These are phyloP conservation scores for Dysidea cf. avara DNA, from an alignment of 37 sponge, comb jelly and placozoan species.

Conservation along the genomic window DNA sequence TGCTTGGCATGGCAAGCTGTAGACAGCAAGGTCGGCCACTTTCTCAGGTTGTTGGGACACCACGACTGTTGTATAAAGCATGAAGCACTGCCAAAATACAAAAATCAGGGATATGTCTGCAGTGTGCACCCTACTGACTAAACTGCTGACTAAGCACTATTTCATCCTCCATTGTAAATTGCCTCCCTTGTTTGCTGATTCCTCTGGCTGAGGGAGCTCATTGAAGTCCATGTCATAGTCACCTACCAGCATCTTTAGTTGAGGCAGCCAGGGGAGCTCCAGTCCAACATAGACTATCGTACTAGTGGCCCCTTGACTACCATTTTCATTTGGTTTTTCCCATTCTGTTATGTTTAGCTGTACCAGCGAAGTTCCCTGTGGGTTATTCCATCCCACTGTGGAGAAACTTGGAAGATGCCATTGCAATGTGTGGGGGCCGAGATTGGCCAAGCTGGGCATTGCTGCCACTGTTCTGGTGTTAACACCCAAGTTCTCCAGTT, in stretches of 20 bases:
- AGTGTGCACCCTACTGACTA: slow-evolving; percentile 16
- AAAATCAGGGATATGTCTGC: slow-evolving; percentile 21
- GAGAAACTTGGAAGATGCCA: no score
- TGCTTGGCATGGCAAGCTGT: slow-evolving; percentile 28
- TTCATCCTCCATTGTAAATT: slow-evolving; percentile 21
- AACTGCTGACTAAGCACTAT: slow-evolving; percentile 33
- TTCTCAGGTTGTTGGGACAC: slow-evolving; percentile 1
- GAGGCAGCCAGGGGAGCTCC: slow-evolving; percentile 18
- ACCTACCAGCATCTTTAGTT: neutral
- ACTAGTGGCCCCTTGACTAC: no score
- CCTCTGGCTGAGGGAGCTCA: no score
- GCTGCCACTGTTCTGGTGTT: no score
- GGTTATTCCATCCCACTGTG: no score
- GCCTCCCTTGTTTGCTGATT: no score
- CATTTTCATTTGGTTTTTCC: no score
- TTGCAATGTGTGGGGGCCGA: no score
- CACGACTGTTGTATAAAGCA: slow-evolving; percentile 11
- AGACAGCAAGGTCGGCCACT: slow-evolving; percentile 15
- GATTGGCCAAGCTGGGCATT: no score
- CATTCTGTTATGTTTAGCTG: no score
- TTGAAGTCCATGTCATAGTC: slow-evolving; percentile 37
- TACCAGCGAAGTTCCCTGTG: no score
- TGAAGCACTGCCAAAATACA: slow-evolving; percentile 48
- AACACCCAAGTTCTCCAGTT: no score
- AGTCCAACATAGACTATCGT: slow-evolving; percentile 3